Evolutionary conservation across 2,797 vertebrate genomes (phyloP).

Genomic region (Sarcophilus harrisii): DNA sequence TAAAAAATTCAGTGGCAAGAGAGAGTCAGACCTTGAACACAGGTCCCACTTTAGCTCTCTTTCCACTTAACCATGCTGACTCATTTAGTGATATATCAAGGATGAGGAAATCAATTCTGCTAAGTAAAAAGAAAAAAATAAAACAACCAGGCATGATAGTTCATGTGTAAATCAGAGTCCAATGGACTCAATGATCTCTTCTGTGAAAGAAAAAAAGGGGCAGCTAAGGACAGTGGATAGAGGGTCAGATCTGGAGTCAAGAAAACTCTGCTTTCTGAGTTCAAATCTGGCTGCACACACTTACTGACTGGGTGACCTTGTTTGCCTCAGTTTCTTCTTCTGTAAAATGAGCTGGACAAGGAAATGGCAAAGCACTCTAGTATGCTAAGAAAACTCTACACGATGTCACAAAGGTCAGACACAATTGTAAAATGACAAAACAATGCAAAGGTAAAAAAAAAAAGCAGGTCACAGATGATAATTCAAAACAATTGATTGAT

Average conservation of each 20-base stretch:
- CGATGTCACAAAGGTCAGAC: not conserved
- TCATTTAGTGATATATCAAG: not conserved
- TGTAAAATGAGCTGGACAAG: not conserved
- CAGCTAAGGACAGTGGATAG: not conserved
- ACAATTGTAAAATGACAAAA: not conserved
- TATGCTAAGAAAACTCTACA: not conserved
- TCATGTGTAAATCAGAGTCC: slow-evolving; percentile 10
- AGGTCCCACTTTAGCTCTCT: not conserved
- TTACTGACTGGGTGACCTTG: not conserved
- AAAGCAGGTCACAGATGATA: not conserved
- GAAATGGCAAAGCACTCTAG: not conserved
- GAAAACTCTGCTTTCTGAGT: not conserved
- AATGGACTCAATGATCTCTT: slow-evolving; percentile 36
- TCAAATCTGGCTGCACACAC: not conserved
- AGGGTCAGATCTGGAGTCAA: not conserved
- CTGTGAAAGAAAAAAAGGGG: slow-evolving; percentile 3
- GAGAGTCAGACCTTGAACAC: not conserved
- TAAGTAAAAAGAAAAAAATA: not conserved
- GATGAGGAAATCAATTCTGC: not conserved
- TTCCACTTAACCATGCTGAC: not conserved
- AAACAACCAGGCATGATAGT: not conserved
- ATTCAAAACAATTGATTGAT: not conserved
- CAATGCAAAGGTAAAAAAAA: not conserved
- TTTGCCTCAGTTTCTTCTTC: not conserved
- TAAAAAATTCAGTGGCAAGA: not conserved